These are phyloP conservation scores for Macaria liturata DNA, from an alignment of 2,888 invertebrate species.

Conservation along the genomic window DNA sequence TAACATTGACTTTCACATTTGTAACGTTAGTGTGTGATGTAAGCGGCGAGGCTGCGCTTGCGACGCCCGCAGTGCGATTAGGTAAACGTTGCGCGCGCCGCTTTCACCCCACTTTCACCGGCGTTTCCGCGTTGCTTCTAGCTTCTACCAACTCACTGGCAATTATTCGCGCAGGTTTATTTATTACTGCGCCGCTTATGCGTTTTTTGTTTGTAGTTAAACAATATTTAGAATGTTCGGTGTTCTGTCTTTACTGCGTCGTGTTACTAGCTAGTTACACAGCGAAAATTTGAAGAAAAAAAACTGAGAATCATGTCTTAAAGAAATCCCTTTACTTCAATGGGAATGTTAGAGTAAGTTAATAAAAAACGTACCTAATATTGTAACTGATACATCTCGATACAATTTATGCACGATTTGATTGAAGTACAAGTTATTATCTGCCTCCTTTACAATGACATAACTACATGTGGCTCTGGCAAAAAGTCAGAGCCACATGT, in stretches of 20 bases:
- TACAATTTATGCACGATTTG: no score
- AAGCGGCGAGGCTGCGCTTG: conserved; percentile 49
- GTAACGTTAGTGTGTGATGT: conserved; percentile 61
- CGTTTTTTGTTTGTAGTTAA: not conserved
- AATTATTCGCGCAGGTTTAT: conserved; percentile 44
- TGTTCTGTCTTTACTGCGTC: no score
- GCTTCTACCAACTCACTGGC: conserved; percentile 44
- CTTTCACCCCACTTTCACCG: conserved; percentile 81
- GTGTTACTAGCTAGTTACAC: no score
- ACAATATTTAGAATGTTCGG: no score
- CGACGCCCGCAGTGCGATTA: conserved; percentile 57
- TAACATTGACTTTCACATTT: conserved; percentile 82
- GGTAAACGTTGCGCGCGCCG: conserved; percentile 77
- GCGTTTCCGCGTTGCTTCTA: conserved; percentile 70
- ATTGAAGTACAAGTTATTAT: no score
- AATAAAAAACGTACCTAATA: no score
- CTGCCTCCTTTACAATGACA: conserved; percentile 31
- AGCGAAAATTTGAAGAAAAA: no score
- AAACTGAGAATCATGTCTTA: no score
- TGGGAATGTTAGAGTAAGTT: no score
- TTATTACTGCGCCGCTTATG: conserved; percentile 36
- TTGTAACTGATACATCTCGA: no score
- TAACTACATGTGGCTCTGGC: conserved; percentile 35
- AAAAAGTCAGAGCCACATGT: conserved; percentile 41
- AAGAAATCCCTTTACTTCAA: no score